Conservation (phyloP, 2,888 invertebrate genomes). For the Habroteleia sp. region DNA sequence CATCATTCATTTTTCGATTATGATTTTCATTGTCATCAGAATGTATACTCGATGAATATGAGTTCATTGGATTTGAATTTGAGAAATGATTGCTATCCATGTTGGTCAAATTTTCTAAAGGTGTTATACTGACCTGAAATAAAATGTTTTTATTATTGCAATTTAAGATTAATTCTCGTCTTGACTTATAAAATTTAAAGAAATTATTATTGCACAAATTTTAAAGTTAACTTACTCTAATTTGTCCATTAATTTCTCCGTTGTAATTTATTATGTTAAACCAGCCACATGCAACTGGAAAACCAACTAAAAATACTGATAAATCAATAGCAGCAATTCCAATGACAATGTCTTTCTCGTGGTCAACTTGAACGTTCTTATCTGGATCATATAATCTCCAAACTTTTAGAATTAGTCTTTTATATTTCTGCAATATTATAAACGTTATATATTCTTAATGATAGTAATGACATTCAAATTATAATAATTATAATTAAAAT, state of each 20-base stretch:
- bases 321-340: conserved; percentile 85
- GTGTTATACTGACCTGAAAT: conserved; percentile 82
- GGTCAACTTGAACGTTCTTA: conserved; percentile 80
- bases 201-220: not conserved
- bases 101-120: conserved; percentile 80
- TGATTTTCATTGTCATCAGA: conserved; percentile 38
- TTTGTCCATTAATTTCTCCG: conserved; percentile 83
- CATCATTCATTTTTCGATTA: conserved; percentile 30
- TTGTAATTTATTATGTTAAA: conserved; percentile 85
- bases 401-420: conserved; percentile 84
- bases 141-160: not conserved
- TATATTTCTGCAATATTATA: conserved; percentile 82
- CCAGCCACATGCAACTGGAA: conserved; percentile 84
- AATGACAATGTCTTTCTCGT: conserved; percentile 83
- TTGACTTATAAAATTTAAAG: not conserved
- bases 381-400: conserved; percentile 83
- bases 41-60: conserved; percentile 63
- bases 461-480: no score
- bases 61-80: conserved; percentile 8
- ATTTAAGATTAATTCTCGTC: not conserved
- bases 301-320: conserved; percentile 82
- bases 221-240: conserved; percentile 81
- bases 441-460: no score
- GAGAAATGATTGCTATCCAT: conserved; percentile 31
- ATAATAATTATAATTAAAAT: no score